A percentile compares a stretch with the other conserved stretches of the same genome.
phyloP scores from a whole-genome alignment of 2,113 vertebrate genomes.

The Thunnus maccoyii region DNA sequence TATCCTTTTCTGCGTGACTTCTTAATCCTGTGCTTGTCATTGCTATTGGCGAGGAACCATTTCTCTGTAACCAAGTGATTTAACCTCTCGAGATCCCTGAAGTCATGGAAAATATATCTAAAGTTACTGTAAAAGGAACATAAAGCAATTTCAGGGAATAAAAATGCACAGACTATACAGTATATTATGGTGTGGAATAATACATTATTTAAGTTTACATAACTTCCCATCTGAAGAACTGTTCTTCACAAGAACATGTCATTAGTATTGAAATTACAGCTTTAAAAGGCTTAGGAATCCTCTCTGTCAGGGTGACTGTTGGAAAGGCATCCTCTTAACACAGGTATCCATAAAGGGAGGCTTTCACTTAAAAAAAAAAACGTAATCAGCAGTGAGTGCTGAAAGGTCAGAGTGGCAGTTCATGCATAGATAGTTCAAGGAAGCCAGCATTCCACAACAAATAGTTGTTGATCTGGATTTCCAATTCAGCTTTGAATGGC shows the following conservation, averaged over 20 bases:
- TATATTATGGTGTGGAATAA: background rate
- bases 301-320: background rate
- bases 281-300: background rate
- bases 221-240: background rate
- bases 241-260: constrained; percentile 12
- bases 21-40: constrained; percentile 50
- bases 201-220: background rate
- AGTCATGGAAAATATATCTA: constrained; percentile 18
- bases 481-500: constrained; percentile 30
- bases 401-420: constrained; percentile 26
- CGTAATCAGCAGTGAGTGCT: constrained; percentile 18
- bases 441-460: background rate
- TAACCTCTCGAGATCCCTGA: constrained; percentile 34
- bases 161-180: background rate
- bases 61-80: constrained; percentile 42
- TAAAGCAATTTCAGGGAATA: background rate
- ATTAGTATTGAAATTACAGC: constrained; percentile 4
- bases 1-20: constrained; percentile 32
- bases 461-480: constrained; percentile 50
- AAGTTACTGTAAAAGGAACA: constrained; percentile 17
- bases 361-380: constrained; percentile 9
- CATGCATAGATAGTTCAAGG: constrained; percentile 1
- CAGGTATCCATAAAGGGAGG: background rate
- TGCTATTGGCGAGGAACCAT: constrained; percentile 38
- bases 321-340: constrained; percentile 19